These are phyloP conservation scores for Priocnemis perturbator DNA, from an alignment of 2,888 invertebrate species.

Conservation along the genomic window DNA sequence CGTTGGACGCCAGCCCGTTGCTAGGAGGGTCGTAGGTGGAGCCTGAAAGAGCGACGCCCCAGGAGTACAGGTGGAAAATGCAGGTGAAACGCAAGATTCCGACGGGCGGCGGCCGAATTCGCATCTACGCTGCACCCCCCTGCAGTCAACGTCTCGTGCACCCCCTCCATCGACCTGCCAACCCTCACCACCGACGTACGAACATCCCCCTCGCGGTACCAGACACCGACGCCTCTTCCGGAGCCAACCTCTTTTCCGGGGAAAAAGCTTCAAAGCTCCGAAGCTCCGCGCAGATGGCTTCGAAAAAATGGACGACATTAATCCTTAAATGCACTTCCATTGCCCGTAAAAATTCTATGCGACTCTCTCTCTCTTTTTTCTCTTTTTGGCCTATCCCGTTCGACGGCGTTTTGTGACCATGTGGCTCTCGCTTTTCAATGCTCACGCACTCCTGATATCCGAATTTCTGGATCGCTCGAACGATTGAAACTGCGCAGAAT, in stretches of 20 bases:
- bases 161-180: neutral
- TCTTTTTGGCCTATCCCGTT: no score
- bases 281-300: constrained; percentile 11
- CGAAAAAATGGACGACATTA: constrained; percentile 35
- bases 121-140: constrained; percentile 30
- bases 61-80: constrained; percentile 72
- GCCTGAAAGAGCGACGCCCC: constrained; percentile 70
- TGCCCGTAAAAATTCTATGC: constrained; percentile 18
- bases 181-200: neutral
- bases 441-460: no score
- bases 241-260: constrained; percentile 9
- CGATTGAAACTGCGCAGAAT: no score
- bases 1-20: constrained; percentile 68
- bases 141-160: neutral
- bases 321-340: constrained; percentile 34
- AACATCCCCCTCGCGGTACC: neutral
- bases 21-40: constrained; percentile 73
- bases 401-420: no score
- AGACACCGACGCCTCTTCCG: constrained; percentile 27
- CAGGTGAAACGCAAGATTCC: constrained; percentile 64
- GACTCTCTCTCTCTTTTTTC: neutral
- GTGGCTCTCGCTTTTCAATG: no score
- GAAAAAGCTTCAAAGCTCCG: neutral
- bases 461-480: no score
- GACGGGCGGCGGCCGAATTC: constrained; percentile 50